Percentiles rank a stretch among this genome's conserved stretches.
These are phyloP conservation scores for Malurus alboscapulatus DNA, from an alignment of 2,113 vertebrate species.

Conservation along the genomic window DNA sequence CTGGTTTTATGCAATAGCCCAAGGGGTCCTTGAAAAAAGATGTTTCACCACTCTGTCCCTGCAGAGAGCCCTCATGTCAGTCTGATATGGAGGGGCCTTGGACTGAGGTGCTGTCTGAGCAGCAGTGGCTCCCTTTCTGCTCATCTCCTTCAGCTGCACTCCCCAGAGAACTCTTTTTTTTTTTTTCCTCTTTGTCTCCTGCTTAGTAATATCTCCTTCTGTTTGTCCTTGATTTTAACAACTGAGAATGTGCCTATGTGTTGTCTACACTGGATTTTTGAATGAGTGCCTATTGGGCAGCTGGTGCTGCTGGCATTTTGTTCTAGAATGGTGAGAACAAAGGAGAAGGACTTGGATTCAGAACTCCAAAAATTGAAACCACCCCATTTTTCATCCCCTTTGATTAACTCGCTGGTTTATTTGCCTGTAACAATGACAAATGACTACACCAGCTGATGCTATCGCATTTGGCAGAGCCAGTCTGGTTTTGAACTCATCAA, in stretches of 20 bases:
- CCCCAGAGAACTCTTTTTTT: not conserved
- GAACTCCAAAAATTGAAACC: not conserved
- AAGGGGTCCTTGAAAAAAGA: not conserved
- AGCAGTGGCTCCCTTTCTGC: not conserved
- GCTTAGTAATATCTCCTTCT: not conserved
- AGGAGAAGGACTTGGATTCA: not conserved
- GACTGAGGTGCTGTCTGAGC: not conserved
- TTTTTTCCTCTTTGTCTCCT: not conserved
- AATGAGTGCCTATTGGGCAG: slow-evolving; percentile 29
- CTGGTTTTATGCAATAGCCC: not conserved
- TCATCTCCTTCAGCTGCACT: not conserved
- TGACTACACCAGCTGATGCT: slow-evolving; percentile 52
- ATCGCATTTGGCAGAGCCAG: slow-evolving; percentile 51
- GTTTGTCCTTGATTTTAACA: slow-evolving; percentile 24
- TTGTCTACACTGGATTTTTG: slow-evolving; percentile 8
- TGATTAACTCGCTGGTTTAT: slow-evolving; percentile 50
- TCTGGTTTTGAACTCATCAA: not conserved
- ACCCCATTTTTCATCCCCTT: slow-evolving; percentile 54
- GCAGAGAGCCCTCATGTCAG: not conserved
- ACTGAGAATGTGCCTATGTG: not conserved
- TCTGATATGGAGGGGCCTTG: not conserved
- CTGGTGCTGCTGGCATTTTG: slow-evolving; percentile 45
- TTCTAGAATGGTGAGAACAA: not conserved
- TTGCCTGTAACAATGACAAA: slow-evolving; percentile 63
- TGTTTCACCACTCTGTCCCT: not conserved